Evolutionary conservation across 1,140 invertebrate genomes (phyloP), one percentile per base, ranked within the genome.

Genomic region (Drosophila carrolli): DNA sequence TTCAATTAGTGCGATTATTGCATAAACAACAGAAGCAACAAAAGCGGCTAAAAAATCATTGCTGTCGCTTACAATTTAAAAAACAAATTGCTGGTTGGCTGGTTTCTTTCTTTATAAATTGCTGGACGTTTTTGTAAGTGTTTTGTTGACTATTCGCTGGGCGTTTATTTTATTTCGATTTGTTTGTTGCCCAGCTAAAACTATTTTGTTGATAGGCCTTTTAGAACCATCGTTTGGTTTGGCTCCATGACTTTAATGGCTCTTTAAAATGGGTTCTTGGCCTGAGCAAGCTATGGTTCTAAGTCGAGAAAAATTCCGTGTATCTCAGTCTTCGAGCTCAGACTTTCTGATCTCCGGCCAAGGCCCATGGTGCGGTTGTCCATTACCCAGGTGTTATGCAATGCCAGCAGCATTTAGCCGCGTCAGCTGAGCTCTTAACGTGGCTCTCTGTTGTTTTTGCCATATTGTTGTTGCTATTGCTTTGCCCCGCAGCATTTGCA

Each of bases 401-500:
- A 75, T 66, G 44, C 13, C 29, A 51, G 54, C 48, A 61, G 62
- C 60, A 71, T 46, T 44, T 48, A 48, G 63, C 63, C 44, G 59
- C 16, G 40, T 65, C 66, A 37, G 63, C 48, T 38, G 66, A 46
- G 61, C 60, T 63, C 60, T 63, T 63, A 63, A 63, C 60, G 16
- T 32, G 60, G 6, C 55, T 63, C 41, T 63, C 54, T 43, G 16
- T 29, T 43, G 61, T 7, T 10, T 44, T 19, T 19, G 60, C 16
- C 47, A 14, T 9, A 9, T 44, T 32, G 19, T 2, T 46, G 35
- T 5, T 27, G 32, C 0, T 23, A 23, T n/a, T 50, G 50, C 2
- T 47, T 29, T 46, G 57, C 47, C n/a, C 37, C 47, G 56, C 81
- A 84, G 60, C 78, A 81, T 85, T 85, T 81, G 74, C 74, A 81